phyloP scores from a whole-genome alignment of 2,888 invertebrate species.

The Adelphocoris suturalis region DNA sequence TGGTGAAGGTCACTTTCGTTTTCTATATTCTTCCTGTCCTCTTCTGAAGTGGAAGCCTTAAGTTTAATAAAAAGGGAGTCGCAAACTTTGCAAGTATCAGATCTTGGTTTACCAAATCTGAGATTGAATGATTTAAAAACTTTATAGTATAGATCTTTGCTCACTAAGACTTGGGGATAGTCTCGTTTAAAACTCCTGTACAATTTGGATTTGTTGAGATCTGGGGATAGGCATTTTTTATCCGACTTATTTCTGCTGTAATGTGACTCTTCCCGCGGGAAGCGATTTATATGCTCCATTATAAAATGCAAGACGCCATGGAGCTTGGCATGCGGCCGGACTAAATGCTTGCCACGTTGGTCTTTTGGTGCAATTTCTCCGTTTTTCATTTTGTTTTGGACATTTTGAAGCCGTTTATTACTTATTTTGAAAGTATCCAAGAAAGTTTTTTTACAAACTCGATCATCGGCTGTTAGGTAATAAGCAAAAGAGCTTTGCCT shows the following conservation, averaged over 20 bases:
- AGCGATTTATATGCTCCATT: conserved; percentile 57
- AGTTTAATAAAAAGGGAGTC: conserved; percentile 49
- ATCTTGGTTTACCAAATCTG: conserved; percentile 71
- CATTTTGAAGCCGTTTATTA: conserved; percentile 9
- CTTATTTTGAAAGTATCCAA: conserved; percentile 23
- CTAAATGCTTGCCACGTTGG: conserved; percentile 15
- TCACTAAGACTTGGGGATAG: conserved; percentile 61
- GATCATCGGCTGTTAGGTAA: neutral
- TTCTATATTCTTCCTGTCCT: neutral
- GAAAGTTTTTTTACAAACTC: conserved; percentile 33
- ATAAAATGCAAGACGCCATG: neutral
- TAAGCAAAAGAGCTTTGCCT: neutral
- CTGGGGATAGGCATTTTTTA: conserved; percentile 61
- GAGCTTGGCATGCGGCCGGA: conserved; percentile 42
- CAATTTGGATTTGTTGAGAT: conserved; percentile 70
- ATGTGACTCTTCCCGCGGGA: conserved; percentile 69
- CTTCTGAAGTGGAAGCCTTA: conserved; percentile 8
- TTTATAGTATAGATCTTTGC: conserved; percentile 56
- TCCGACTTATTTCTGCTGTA: conserved; percentile 64
- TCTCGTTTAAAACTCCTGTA: conserved; percentile 64
- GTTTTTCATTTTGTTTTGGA: conserved; percentile 43
- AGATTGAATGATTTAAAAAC: conserved; percentile 70
- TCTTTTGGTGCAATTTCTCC: conserved; percentile 42
- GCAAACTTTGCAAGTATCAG: conserved; percentile 69
- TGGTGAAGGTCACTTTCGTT: neutral